Conservation (phyloP, 2,797 vertebrate species). For the Ctenopoma multispine region DNA sequence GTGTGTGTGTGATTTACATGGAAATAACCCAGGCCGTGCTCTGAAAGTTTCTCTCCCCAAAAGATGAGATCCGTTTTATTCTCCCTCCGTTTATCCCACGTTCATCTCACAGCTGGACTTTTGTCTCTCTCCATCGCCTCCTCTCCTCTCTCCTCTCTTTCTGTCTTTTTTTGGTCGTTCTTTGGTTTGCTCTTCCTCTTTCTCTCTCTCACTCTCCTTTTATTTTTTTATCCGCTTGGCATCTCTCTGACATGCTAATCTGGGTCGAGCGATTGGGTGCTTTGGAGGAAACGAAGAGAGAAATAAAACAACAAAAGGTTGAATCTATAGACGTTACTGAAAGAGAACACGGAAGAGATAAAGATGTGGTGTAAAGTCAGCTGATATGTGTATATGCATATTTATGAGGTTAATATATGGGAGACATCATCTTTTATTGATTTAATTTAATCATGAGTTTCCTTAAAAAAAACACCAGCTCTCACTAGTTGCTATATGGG, state of each 20-base stretch:
- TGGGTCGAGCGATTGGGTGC: conserved; percentile 33
- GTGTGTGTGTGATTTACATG: conserved; percentile 65
- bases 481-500: too few species aligned
- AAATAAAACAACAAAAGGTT: conserved; percentile 20
- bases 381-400: background rate
- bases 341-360: background rate
- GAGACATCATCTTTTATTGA: background rate
- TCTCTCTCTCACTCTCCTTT: background rate
- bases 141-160: conserved; percentile 31
- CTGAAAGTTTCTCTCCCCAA: conserved; percentile 55
- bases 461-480: too few species aligned
- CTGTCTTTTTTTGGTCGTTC: conserved; percentile 22
- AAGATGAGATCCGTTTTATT: conserved; percentile 70
- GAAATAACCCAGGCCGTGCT: conserved; percentile 59
- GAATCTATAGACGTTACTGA: conserved; percentile 21
- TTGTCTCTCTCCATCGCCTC: conserved; percentile 57
- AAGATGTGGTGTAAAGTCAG: background rate
- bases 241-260: conserved; percentile 58
- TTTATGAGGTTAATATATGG: background rate
- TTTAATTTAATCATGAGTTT: too few species aligned
- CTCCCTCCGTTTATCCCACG: conserved; percentile 62
- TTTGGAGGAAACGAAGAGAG: conserved; percentile 37
- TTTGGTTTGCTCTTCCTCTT: conserved; percentile 5
- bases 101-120: conserved; percentile 80
- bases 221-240: background rate